phyloP scores from a whole-genome alignment of 2,888 invertebrate species.

The Troilus luridus region DNA sequence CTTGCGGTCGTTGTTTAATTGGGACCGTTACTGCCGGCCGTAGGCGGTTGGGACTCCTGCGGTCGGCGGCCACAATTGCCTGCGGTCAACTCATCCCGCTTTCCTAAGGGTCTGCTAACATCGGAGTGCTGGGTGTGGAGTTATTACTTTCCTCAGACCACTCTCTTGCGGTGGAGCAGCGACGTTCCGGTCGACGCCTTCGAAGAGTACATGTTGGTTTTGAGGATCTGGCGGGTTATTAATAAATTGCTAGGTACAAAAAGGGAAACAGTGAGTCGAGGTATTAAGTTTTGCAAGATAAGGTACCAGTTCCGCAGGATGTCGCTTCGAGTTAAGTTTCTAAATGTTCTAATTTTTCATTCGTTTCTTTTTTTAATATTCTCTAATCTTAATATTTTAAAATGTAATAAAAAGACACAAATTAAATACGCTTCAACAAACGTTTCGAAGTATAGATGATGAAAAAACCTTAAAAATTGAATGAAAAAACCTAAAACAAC shows the following conservation, averaged over 20 bases:
- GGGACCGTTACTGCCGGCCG: background rate
- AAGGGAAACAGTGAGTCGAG: background rate
- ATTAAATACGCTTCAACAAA: too few relatives aligned
- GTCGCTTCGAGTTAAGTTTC: too few relatives aligned
- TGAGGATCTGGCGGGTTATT: background rate
- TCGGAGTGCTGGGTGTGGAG: constrained; percentile 5
- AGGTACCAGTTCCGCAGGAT: too few relatives aligned
- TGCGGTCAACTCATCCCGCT: background rate
- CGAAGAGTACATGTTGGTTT: background rate
- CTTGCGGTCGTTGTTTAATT: background rate
- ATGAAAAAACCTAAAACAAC: too few relatives aligned
- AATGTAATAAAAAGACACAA: too few relatives aligned
- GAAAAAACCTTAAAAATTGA: too few relatives aligned
- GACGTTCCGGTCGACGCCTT: background rate
- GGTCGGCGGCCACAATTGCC: background rate
- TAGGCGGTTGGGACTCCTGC: background rate
- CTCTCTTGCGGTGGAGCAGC: background rate
- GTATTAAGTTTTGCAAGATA: too few relatives aligned
- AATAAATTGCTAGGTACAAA: background rate
- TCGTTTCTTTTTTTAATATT: too few relatives aligned
- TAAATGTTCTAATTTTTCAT: too few relatives aligned
- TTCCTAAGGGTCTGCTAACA: background rate
- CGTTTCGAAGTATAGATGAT: too few relatives aligned
- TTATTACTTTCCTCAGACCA: constrained; percentile 19
- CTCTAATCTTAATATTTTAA: too few relatives aligned